Evolutionary conservation across 2,113 vertebrate genomes (phyloP), one percentile per base, ranked within the genome.

Genomic region (Coturnix japonica): DNA sequence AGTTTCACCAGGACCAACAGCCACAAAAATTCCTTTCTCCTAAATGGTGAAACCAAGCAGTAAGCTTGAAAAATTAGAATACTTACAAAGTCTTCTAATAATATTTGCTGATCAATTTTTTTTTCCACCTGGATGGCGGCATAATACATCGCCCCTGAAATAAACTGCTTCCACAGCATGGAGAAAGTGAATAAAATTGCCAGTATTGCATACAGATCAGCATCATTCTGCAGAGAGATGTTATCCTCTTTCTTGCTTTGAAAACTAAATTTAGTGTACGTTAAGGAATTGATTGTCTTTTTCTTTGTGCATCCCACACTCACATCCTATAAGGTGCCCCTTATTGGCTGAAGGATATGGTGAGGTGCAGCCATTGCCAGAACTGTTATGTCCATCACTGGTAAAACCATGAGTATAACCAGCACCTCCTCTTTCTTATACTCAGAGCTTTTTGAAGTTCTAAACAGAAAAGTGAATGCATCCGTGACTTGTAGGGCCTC

Each of bases 361-460:
- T 64, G 67, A 82, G 87, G 92, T 96, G 87, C 63, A 78, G 49
- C n/a, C 70, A 60, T 46, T 92, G 93, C 89, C 92, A 93, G 73
- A 96, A 82, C 49, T 81, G 61, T 76, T 94, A 26, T 6, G 37
- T 96, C 78, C 69, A 80, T 87, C 66, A 37, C 65, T 96, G 74
- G 66, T 95, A 85, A 84, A 93, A 89, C 61, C 43, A 4, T 51
- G 49, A 91, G 49, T 26, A 66, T 89, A 91, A 74, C 97, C 89
- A 92, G 53, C 82, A 88, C 81, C 95, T 92, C 56, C 39, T 96
- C 69, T 94, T 92, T 85, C 81, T 76, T 95, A 83, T 85, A 93
- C 67, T 72, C 64, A 94, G 81, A 43, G 59, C 30, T 95, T 96
- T 95, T 95, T 64, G 47, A 67, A 79, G 92, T 73, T 71, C 76